These are phyloP conservation scores for Lydus trimaculatus DNA, from an alignment of 2,888 invertebrate genomes.

Conservation along the genomic window DNA sequence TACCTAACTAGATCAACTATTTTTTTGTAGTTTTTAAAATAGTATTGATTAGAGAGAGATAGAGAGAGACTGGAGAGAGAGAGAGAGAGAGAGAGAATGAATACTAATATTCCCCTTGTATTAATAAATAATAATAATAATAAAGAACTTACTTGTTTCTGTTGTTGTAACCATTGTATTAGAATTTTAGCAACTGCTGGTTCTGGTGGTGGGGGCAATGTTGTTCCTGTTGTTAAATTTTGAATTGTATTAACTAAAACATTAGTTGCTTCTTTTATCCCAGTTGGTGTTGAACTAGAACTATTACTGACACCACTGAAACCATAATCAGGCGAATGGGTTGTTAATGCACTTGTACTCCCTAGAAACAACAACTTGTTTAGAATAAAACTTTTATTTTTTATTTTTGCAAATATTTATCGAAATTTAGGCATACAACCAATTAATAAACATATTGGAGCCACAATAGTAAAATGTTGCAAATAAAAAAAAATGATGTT, in stretches of 20 bases:
- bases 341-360: conserved; percentile 54
- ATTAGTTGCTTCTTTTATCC: conserved; percentile 70
- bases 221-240: conserved; percentile 59
- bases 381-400: background rate
- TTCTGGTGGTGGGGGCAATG: conserved; percentile 73
- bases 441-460: background rate
- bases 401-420: too few species aligned
- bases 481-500: background rate
- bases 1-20: too few species aligned
- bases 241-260: conserved; percentile 71
- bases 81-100: background rate
- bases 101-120: background rate
- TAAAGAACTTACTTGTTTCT: conserved; percentile 52
- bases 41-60: too few species aligned
- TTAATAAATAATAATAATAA: background rate
- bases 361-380: conserved; percentile 45
- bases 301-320: conserved; percentile 40
- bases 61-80: background rate
- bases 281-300: conserved; percentile 60
- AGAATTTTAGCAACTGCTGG: conserved; percentile 71
- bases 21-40: too few species aligned
- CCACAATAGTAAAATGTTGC: background rate
- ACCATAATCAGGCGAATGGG: conserved; percentile 59
- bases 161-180: conserved; percentile 69
- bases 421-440: background rate